Percentiles rank a stretch among this genome's conserved stretches.
These are phyloP conservation scores for Coreius guichenoti DNA, from an alignment of 2,797 vertebrate genomes.

Conservation along the genomic window DNA sequence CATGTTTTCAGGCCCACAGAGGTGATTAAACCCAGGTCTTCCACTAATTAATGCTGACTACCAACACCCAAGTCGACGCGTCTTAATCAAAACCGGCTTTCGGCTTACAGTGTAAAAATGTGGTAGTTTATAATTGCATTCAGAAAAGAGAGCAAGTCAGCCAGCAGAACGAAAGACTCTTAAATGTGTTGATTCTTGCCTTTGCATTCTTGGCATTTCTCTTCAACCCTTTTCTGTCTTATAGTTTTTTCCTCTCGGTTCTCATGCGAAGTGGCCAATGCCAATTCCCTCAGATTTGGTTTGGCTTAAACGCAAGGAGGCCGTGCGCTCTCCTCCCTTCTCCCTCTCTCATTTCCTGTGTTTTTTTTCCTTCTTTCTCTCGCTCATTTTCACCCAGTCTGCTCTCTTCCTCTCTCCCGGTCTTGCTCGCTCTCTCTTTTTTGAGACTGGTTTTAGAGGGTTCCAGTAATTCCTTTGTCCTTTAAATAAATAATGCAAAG, in stretches of 20 bases:
- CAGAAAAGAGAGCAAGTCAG: slow-evolving; percentile 35
- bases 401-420: slow-evolving; percentile 46
- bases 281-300: slow-evolving; percentile 80
- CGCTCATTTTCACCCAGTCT: slow-evolving; percentile 49
- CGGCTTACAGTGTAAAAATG: slow-evolving; percentile 31
- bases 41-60: slow-evolving; percentile 42
- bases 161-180: slow-evolving; percentile 57
- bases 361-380: slow-evolving; percentile 54
- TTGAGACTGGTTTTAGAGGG: slow-evolving; percentile 54
- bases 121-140: slow-evolving; percentile 45
- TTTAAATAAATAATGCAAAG: slow-evolving; percentile 44
- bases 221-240: slow-evolving; percentile 75
- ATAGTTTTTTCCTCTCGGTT: slow-evolving; percentile 69
- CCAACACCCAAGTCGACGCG: slow-evolving; percentile 29
- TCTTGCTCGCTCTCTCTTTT: slow-evolving; percentile 10
- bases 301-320: slow-evolving; percentile 75
- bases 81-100: slow-evolving; percentile 51
- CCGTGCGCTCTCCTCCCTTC: slow-evolving; percentile 66
- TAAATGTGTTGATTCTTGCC: slow-evolving; percentile 82
- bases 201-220: slow-evolving; percentile 83
- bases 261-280: slow-evolving; percentile 77
- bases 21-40: slow-evolving; percentile 45
- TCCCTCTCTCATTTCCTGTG: slow-evolving; percentile 62
- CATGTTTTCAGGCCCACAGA: slow-evolving; percentile 39
- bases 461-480: slow-evolving; percentile 51